Base-by-base conservation (phyloP, 1,140 invertebrate species). In the Papilio helenus region DNA sequence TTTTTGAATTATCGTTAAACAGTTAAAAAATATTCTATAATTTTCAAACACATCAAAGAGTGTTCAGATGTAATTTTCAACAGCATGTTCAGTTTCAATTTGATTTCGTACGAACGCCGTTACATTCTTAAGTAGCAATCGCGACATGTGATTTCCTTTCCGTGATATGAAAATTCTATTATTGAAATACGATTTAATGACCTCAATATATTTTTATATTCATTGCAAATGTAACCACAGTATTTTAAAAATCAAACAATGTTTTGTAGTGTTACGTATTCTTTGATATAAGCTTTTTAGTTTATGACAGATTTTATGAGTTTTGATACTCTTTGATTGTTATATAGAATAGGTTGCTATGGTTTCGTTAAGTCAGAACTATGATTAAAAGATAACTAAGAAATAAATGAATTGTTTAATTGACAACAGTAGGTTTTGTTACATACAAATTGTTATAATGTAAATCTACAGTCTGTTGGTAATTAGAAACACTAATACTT, bases 111-210 rank as follows among this genome's bases (percentile, higher is more conserved):
- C 83, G 78, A 84, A 81, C 82, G 83, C 46, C 85, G 80, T 88
- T 87, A 79, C 87, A 88, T 88, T 92, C 89, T 91, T 90, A 92
- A 92, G 84, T 87, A 90, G 86, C 86, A 90, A 88, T 90, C 84
- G 87, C 85, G 80, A 84, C 79, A 80, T 84, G 80, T 84, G 79
- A 88, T 87, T 87, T 84, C 84, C 79, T 84, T 82, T 85, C 76
- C 80, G 5, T 39, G 39, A 44, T 46, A 79, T 81, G n/a, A 42
- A n/a, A 65, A 46, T 81, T 46, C 34, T 46, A 46, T 73, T 74
- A 55, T 51, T 55, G 51, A 26, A 29, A 23, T 72, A 74, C 42
- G n/a, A 68, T 68, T 68, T 68, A 68, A 68, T 68, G 23, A 68
- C 12, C 26, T 34, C 14, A 68, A 68, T 68, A 3, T 34, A 8